phyloP scores from a whole-genome alignment of 2,888 invertebrate genomes.

The Volucella inflata region DNA sequence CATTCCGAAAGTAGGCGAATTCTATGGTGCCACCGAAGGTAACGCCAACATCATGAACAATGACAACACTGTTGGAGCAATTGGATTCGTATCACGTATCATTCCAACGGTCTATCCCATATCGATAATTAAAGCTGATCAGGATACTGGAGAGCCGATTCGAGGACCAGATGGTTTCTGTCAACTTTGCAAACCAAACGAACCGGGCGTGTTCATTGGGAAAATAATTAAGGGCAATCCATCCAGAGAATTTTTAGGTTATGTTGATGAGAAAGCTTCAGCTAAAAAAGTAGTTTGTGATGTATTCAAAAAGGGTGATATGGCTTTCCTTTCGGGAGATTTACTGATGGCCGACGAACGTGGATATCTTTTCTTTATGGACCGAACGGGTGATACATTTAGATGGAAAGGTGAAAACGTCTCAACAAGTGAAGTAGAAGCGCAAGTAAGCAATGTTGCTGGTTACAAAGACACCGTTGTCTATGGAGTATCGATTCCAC shows the following conservation, averaged over 20 bases:
- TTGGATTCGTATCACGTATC: slow-evolving; percentile 96
- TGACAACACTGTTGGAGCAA: slow-evolving; percentile 96
- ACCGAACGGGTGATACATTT: slow-evolving; percentile 98
- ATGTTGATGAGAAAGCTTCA: slow-evolving; percentile 95
- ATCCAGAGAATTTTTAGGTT: slow-evolving; percentile 95
- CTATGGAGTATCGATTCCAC: slow-evolving; percentile 95
- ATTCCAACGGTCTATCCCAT: slow-evolving; percentile 96
- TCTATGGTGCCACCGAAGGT: slow-evolving; percentile 99
- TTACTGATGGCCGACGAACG: slow-evolving; percentile 95
- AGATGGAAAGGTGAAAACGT: slow-evolving; percentile 99
- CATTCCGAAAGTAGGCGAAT: slow-evolving; percentile 93
- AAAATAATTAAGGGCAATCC: slow-evolving; percentile 96
- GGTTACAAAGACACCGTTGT: slow-evolving; percentile 95
- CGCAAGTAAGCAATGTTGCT: slow-evolving; percentile 92
- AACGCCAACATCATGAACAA: slow-evolving; percentile 98
- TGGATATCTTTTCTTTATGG: slow-evolving; percentile 97
- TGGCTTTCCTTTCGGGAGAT: slow-evolving; percentile 97
- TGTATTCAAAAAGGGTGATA: slow-evolving; percentile 95
- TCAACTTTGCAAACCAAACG: slow-evolving; percentile 88
- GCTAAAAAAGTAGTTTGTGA: slow-evolving; percentile 95
- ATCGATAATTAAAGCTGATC: slow-evolving; percentile 95
- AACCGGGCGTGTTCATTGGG: slow-evolving; percentile 98
- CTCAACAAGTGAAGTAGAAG: slow-evolving; percentile 98
- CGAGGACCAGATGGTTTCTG: slow-evolving; percentile 94
- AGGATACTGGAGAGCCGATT: slow-evolving; percentile 94